Percentiles rank a stretch among this genome's conserved stretches.
phyloP scores from a whole-genome alignment of 2,113 vertebrate species.

The Hippocampus abdominalis region DNA sequence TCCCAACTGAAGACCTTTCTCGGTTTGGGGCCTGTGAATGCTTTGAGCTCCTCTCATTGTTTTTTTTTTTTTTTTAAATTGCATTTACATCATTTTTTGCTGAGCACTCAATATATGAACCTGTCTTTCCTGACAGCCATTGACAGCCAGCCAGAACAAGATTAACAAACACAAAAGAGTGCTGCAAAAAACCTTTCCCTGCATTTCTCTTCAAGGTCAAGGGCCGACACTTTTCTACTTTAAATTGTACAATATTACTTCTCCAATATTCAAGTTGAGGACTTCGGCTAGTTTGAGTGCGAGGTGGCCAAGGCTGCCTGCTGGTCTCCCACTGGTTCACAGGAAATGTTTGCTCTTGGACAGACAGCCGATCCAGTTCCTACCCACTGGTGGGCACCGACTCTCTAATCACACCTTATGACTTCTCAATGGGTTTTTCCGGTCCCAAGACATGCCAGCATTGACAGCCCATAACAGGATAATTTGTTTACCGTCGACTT shows the following conservation, averaged over 20 bases:
- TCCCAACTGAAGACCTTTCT: neutral
- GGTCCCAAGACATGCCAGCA: slow-evolving; percentile 29
- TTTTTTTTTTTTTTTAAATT: neutral
- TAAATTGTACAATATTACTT: neutral
- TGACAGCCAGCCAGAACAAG: neutral
- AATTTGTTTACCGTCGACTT: slow-evolving; percentile 57
- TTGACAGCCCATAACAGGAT: slow-evolving; percentile 44
- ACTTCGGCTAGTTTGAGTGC: slow-evolving; percentile 14
- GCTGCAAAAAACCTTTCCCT: neutral
- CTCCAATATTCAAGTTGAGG: neutral
- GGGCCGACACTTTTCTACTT: neutral
- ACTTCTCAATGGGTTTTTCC: slow-evolving; percentile 53
- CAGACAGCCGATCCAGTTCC: slow-evolving; percentile 13
- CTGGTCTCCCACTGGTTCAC: slow-evolving; percentile 27
- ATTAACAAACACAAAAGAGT: neutral
- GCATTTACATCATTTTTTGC: neutral
- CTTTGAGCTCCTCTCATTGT: too few species aligned
- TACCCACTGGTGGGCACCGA: slow-evolving; percentile 22
- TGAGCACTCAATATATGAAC: neutral
- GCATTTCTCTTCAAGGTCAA: neutral
- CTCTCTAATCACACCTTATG: slow-evolving; percentile 48
- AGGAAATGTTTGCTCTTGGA: slow-evolving; percentile 11
- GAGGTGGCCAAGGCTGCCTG: slow-evolving; percentile 5
- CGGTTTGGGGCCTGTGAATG: too few species aligned
- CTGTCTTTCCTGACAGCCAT: neutral